Evolutionary conservation across 2,797 vertebrate genomes (phyloP).

Genomic region (Ceryle rudis): DNA sequence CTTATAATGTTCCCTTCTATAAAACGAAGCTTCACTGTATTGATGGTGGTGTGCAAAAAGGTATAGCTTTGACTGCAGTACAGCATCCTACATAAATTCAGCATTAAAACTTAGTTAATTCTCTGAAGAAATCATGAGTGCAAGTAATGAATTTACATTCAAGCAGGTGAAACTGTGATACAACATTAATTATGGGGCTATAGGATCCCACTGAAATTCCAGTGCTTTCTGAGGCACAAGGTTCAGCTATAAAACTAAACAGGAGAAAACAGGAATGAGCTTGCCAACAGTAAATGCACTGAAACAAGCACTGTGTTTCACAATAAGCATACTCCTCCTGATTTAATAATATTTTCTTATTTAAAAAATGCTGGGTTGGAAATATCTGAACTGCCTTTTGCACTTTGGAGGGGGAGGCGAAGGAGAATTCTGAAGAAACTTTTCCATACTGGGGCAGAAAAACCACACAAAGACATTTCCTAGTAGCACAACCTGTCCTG

Average conservation of each 20-base stretch:
- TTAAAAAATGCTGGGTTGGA: background rate
- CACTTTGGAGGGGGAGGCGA: background rate
- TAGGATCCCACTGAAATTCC: background rate
- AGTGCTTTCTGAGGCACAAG: background rate
- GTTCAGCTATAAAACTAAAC: background rate
- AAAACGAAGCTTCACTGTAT: background rate
- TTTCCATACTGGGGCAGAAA: background rate
- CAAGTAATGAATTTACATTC: background rate
- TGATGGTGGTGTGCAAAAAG: background rate
- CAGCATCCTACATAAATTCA: background rate
- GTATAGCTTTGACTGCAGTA: background rate
- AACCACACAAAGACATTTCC: background rate
- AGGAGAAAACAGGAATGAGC: background rate
- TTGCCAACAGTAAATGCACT: background rate
- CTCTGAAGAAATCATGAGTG: background rate
- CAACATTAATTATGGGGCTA: background rate
- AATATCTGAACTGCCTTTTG: background rate
- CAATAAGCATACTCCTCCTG: slow-evolving; percentile 26
- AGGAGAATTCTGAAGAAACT: background rate
- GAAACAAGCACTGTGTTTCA: background rate
- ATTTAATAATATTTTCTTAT: slow-evolving; percentile 48
- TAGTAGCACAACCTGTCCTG: background rate
- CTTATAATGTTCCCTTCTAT: background rate
- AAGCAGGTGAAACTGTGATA: background rate
- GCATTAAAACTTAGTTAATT: background rate